Evolutionary conservation across 2,113 vertebrate species (phyloP).

Genomic region (Sander vitreus): DNA sequence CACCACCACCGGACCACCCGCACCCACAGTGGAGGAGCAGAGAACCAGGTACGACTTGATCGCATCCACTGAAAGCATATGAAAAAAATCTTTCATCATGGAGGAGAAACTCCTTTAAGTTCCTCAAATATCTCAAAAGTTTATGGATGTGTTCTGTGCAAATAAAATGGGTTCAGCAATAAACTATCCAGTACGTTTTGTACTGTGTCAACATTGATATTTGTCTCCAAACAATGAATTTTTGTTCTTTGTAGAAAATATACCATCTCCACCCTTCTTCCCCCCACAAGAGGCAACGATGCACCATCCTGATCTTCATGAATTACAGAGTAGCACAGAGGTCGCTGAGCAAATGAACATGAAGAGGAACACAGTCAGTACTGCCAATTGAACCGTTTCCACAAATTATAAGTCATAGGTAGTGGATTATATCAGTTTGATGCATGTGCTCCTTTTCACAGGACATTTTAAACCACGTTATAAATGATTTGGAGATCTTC

Average conservation of each 20-base stretch:
- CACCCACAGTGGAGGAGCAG: conserved; percentile 55
- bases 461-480: conserved; percentile 89
- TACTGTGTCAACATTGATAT: background rate
- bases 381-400: background rate
- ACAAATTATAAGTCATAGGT: no score
- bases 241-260: conserved; percentile 33
- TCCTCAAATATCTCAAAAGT: no score
- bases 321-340: conserved; percentile 6
- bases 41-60: conserved; percentile 53
- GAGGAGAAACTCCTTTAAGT: background rate
- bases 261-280: background rate
- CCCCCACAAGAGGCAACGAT: conserved; percentile 29
- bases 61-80: background rate
- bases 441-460: conserved; percentile 58
- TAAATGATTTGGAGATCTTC: conserved; percentile 89
- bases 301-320: background rate
- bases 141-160: background rate
- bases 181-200: background rate
- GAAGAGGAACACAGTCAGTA: conserved; percentile 73
- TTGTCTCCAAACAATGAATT: background rate
- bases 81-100: background rate
- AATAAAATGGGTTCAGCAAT: background rate
- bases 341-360: background rate
- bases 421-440: background rate
- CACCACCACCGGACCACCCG: conserved; percentile 44